Conservation (phyloP, 2,888 invertebrate species). For the Baccha elongata region DNA sequence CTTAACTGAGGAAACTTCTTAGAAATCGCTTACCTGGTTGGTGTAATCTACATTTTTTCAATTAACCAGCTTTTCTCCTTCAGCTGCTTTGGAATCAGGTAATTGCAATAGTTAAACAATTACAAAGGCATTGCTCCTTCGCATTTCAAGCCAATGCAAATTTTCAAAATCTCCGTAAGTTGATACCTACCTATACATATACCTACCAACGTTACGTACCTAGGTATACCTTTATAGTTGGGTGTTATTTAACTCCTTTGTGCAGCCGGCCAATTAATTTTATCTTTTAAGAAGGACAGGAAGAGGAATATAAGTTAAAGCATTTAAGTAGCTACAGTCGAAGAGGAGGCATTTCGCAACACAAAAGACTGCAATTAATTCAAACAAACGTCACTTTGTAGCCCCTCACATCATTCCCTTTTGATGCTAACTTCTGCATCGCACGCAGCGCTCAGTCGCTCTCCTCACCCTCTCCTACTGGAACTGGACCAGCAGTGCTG, state of each 20-base stretch:
- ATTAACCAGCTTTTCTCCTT: conserved; percentile 11
- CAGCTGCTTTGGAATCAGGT: conserved; percentile 5
- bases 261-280: conserved; percentile 53
- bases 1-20: background rate
- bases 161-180: conserved; percentile 7
- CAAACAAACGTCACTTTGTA: conserved; percentile 38
- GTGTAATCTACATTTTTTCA: conserved; percentile 32
- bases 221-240: background rate
- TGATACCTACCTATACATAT: background rate
- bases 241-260: conserved; percentile 34
- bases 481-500: background rate
- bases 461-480: background rate
- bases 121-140: conserved; percentile 19
- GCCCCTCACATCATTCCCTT: background rate
- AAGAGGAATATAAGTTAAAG: conserved; percentile 39
- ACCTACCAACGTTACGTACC: background rate
- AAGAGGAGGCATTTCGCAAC: conserved; percentile 20
- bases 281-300: conserved; percentile 27
- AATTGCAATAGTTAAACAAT: conserved; percentile 56
- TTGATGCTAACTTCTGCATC: too few relatives aligned
- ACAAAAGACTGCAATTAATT: conserved; percentile 64
- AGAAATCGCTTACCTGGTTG: background rate
- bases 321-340: conserved; percentile 43
- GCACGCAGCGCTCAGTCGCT: too few relatives aligned
- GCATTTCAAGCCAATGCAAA: conserved; percentile 30